Evolutionary conservation across 2,888 invertebrate species (phyloP), one percentile per base, ranked within the genome.

Genomic region (Punctoribates punctum): DNA sequence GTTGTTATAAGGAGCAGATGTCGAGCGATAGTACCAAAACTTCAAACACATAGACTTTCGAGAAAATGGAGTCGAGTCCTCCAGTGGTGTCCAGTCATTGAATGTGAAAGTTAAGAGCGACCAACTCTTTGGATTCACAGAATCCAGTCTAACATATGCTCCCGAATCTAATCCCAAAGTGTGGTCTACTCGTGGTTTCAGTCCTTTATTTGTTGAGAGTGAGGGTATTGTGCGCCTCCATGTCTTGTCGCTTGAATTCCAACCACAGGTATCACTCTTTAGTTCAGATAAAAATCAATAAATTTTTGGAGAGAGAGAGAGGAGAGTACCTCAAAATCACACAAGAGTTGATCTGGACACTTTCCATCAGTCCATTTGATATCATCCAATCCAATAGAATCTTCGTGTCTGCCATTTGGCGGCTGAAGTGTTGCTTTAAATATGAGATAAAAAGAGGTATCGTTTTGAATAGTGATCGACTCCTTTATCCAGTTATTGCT

Each of bases 401-500:
- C 62, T n/a, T 62, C 15, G 20, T 20, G 15, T 25, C 11, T 9
- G 13, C 29, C 27, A 4, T 13, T 62, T 25, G 5, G 27, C 5
- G 23, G 8, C 20, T 62, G 62, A 62, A 62, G 62, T 15, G 29
- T 6, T 13, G 62, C 62, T 13, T 25, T 62, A 34, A 62, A 62
- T 29, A 62, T 62, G 17, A 62, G 29, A 34, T 62, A 62, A 29
- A 4, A 62, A 34, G 27, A 15, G 13, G 5, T 5, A 20, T n/a
- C 3, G 20, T 20, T 54, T 20, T 54, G 54, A 54, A 54, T 9
- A 5, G 54, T 54, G 29, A 62, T 29, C 15, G 13, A 13, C 1
- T 27, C 62, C 23, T 62, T 62, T 11, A 62, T 13, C 62, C 62
- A 62, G 17, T 62, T 62, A 27, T 62, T 62, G 62, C 62, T 62